Conservation (phyloP, 2,113 vertebrate genomes). For the Baryphthengus martii region DNA sequence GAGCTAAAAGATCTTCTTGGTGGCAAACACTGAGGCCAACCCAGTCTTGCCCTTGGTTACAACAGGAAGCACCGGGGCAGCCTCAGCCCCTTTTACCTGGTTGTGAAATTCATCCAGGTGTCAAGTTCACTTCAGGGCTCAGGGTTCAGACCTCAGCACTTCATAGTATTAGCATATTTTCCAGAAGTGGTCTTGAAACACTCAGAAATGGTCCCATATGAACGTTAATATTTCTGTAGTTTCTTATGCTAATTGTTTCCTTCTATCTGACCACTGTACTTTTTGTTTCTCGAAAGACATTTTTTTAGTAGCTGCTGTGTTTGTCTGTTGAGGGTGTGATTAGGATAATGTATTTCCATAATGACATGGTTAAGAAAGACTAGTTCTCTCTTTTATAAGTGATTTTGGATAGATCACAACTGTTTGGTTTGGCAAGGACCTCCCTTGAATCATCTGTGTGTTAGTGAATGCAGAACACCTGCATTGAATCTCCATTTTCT, state of each 20-base stretch:
- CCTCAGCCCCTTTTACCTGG: too few relatives aligned
- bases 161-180: not conserved
- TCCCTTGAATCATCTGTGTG: not conserved
- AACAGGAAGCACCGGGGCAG: too few relatives aligned
- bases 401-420: constrained; percentile 4
- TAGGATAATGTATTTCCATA: not conserved
- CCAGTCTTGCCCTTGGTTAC: too few relatives aligned
- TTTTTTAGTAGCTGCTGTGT: not conserved
- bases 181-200: not conserved
- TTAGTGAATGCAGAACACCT: not conserved
- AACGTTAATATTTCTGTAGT: not conserved
- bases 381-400: not conserved
- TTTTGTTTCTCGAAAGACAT: not conserved
- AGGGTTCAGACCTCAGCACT: too few relatives aligned
- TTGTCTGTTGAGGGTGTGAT: not conserved
- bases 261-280: not conserved
- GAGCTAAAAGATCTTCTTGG: too few relatives aligned
- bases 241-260: constrained; percentile 9
- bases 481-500: not conserved
- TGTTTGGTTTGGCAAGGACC: constrained; percentile 3
- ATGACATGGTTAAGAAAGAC: not conserved
- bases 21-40: too few relatives aligned
- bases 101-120: too few relatives aligned
- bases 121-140: too few relatives aligned
- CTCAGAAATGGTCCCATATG: not conserved